Base-by-base conservation (phyloP, 2,888 invertebrate genomes). In the Ectobius pallidus region DNA sequence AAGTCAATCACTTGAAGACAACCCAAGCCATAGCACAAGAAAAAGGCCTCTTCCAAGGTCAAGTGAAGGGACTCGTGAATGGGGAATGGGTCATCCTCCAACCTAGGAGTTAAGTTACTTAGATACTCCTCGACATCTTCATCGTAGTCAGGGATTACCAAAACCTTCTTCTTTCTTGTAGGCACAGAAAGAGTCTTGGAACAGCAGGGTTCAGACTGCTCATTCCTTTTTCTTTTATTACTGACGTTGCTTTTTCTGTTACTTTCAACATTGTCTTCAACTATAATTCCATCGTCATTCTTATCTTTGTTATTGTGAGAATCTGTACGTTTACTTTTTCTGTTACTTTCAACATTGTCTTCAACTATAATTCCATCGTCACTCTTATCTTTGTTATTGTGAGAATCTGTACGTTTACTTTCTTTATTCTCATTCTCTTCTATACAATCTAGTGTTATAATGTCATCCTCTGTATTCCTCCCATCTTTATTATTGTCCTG, bases 1-100 rank as follows among this genome's bases (percentile, higher is more conserved):
- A 84, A 79, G 79, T 88, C 84, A 25, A 85, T 80, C 69, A 94
- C 85, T 79, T 89, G 85, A 62, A 95, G 83, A 78, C 91, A 90
- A 34, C 90, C 88, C 20, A 94, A 80, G 16, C 87, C 89, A 80
- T 87, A 88, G 46, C 87, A 83, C 25, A 95, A 83, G 77, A 94
- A 93, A 79, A 92, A 92, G 1, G 93, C 90, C 84, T 95, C 95
- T 82, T 93, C 92, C 68, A 90, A 84, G 1, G 88, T 87, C n/a
- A 94, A 82, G 79, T 89, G 86, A 4, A 93, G 82, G 25, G 86
- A 88, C 83, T 93, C 92, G 69, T 84, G 83, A 1, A 90, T 78
- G 73, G 86, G 86, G 76, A 87, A 86, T 78, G 84, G 85, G 80
- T 89, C 89, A 4, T 86, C 79, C 79, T 89, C 87, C 78, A 89